Evolutionary conservation across 2,113 vertebrate genomes (phyloP), one percentile per base, ranked within the genome.

Genomic region (Pygoscelis adeliae): DNA sequence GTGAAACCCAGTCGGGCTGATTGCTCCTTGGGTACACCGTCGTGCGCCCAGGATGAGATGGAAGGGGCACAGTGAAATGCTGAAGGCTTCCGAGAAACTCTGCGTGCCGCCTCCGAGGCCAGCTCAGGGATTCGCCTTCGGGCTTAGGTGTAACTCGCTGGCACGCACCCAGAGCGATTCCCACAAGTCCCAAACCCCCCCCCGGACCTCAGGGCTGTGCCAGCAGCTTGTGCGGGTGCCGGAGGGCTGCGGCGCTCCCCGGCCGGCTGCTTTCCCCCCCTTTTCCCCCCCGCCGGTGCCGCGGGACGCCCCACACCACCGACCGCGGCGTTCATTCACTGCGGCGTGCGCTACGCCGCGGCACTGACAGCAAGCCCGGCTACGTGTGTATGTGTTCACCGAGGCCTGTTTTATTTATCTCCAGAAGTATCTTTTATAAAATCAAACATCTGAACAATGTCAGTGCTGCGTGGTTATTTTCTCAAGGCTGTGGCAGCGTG

Each of bases 301-400:
- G 0, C 2, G 3, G 56, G 34, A 53, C 3, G 2, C 18, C 32
- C 50, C 19, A 1, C 30, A 32, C 42, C 56, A 13, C 55, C 0
- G 0, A 22, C 29, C 1, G 1, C 47, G 55, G 66, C 9, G 1
- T 6, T 26, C 29, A 18, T 5, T 61, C 1, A 0, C 65, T 69
- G 70, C 56, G 15, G n/a, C 1, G 4, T 13, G 29, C 2, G 1
- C 29, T 22, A 44, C 4, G 2, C 52, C 12, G 17, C 80, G 30
- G 53, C 4, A 0, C 34, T 6, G 3, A 50, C 59, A 40, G 29
- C 1, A 3, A 90, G 72, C 76, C 71, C 87, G 21, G 38, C 8
- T 29, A 5, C 0, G 2, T 14, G 23, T 40, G 18, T 5, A 5
- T 23, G 32, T 14, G 12, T n/a, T 70, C 58, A 58, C 44, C 1